Conservation (phyloP, 2,113 vertebrate species). For the Microcebus ravelobensis region DNA sequence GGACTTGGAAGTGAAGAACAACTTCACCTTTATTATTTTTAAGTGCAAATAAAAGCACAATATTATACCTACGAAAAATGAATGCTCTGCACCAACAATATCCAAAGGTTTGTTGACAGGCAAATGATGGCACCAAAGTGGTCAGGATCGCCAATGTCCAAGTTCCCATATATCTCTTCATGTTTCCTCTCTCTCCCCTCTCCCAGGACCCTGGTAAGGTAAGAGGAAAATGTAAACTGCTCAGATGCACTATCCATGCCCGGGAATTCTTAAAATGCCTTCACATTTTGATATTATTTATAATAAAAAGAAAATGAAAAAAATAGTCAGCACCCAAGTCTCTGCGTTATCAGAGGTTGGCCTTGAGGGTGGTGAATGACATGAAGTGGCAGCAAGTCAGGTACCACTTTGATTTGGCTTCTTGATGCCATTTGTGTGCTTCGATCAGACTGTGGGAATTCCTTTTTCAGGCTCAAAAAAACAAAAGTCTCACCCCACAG, state of each 20-base stretch:
- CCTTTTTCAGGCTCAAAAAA: background rate
- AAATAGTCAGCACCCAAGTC: background rate
- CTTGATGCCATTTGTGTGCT: background rate
- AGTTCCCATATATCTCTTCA: background rate
- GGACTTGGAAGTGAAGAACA: background rate
- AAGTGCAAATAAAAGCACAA: background rate
- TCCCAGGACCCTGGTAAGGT: background rate
- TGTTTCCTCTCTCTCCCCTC: background rate
- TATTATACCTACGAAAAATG: background rate
- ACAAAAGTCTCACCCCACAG: background rate
- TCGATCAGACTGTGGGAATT: background rate
- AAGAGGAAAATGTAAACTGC: background rate
- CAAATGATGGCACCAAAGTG: background rate
- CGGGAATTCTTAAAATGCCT: background rate
- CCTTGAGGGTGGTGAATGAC: background rate
- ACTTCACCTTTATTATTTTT: background rate
- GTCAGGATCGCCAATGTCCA: background rate
- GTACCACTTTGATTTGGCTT: background rate
- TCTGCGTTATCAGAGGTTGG: background rate
- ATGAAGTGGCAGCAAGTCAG: background rate
- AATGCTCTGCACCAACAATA: background rate
- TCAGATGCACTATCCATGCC: background rate
- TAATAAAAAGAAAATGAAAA: conserved; percentile 10
- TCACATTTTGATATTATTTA: background rate
- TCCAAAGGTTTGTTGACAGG: background rate